Evolutionary conservation across 1,140 invertebrate species (phyloP).

Genomic region (Bilobella aurantiaca): DNA sequence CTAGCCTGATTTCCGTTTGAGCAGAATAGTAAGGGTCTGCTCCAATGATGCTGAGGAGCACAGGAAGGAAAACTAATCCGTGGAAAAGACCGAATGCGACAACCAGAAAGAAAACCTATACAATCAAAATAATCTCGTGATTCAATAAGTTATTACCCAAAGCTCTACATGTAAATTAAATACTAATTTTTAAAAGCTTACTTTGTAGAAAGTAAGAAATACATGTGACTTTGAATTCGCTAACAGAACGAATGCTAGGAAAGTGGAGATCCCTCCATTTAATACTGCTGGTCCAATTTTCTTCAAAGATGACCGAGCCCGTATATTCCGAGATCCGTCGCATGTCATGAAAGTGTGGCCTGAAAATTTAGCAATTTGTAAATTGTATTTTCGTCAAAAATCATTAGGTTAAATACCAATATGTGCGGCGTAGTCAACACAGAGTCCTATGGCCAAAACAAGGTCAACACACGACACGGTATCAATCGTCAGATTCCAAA

Average conservation of each 20-base stretch:
- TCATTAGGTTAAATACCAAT: constrained; percentile 47
- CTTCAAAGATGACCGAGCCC: constrained; percentile 57
- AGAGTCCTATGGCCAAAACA: constrained; percentile 73
- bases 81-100: constrained; percentile 64
- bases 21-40: background rate
- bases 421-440: constrained; percentile 80
- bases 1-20: background rate
- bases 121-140: background rate
- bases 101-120: constrained; percentile 60
- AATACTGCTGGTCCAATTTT: constrained; percentile 69
- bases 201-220: constrained; percentile 68
- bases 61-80: constrained; percentile 62
- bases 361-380: background rate
- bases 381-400: background rate
- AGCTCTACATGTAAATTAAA: no score
- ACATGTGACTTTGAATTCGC: constrained; percentile 63
- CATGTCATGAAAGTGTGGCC: constrained; percentile 58
- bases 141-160: no score
- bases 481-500: constrained; percentile 74
- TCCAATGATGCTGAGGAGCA: constrained; percentile 60
- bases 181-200: constrained; percentile 37
- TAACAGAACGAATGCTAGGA: constrained; percentile 62
- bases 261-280: constrained; percentile 66
- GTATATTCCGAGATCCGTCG: constrained; percentile 47
- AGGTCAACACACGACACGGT: constrained; percentile 71